Conservation (phyloP, 1,140 invertebrate genomes). For the Pollicipes pollicipes region DNA sequence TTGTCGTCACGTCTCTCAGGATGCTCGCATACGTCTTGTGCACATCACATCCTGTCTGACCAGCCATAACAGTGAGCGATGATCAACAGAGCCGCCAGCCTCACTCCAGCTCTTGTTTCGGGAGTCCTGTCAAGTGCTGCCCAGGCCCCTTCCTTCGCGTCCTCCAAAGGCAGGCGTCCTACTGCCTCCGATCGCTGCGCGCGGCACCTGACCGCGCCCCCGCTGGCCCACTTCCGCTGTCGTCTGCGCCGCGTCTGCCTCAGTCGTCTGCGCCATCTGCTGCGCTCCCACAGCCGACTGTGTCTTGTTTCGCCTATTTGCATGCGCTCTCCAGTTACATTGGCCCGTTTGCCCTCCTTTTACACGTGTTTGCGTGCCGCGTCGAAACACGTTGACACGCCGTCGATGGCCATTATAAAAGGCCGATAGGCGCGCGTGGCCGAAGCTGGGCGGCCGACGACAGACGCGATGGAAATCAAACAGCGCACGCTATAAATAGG, state of each 20-base stretch:
- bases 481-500: not conserved
- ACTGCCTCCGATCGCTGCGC: no score
- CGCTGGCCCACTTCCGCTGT: not conserved
- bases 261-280: not conserved
- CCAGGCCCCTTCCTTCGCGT: no score
- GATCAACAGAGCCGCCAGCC: no score
- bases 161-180: no score
- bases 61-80: no score
- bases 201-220: no score
- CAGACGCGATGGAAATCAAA: not conserved
- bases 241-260: not conserved
- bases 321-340: slow-evolving; percentile 1
- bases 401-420: not conserved
- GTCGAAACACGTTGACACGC: not conserved
- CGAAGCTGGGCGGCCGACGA: no score
- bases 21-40: no score
- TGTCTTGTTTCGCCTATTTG: slow-evolving; percentile 1
- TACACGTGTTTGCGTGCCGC: not conserved
- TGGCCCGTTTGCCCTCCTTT: not conserved
- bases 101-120: no score
- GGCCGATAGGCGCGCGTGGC: not conserved
- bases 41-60: no score
- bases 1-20: no score
- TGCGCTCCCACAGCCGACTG: not conserved
- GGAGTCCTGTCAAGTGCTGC: no score